These are phyloP conservation scores for Prunella strophiata DNA, from an alignment of 2,797 vertebrate species.

Conservation along the genomic window DNA sequence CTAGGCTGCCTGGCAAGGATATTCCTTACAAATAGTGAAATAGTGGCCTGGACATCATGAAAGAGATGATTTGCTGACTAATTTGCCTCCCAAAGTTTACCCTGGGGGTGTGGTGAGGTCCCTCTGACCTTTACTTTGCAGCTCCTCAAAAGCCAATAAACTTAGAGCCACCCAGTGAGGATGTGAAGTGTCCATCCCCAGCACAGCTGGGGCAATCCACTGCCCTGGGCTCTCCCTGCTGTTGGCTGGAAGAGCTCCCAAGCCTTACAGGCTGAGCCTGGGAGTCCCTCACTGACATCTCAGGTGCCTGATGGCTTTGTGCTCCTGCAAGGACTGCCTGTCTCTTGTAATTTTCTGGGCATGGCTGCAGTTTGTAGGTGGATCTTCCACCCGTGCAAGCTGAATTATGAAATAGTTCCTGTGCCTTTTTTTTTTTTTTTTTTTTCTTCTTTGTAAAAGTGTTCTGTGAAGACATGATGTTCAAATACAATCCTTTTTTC, in stretches of 20 bases:
- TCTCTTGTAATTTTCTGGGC: background rate
- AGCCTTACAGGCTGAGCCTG: rapidly evolving
- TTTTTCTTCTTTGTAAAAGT: background rate
- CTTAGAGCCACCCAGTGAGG: background rate
- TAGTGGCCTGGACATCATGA: background rate
- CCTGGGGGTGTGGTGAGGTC: background rate
- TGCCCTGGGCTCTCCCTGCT: background rate
- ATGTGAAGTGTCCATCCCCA: background rate
- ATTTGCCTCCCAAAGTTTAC: background rate
- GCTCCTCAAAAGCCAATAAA: background rate
- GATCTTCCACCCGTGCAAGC: background rate
- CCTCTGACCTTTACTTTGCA: background rate
- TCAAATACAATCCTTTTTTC: background rate
- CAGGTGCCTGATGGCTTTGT: background rate
- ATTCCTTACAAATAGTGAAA: background rate
- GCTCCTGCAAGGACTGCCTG: background rate
- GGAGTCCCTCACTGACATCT: background rate
- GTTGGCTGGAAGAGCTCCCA: background rate
- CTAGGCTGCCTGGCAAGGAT: background rate
- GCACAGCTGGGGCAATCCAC: background rate
- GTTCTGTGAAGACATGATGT: background rate
- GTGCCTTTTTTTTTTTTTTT: background rate
- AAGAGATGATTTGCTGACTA: background rate
- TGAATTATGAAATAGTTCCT: background rate
- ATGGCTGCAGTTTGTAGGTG: background rate